phyloP scores from a whole-genome alignment of 1,140 invertebrate genomes.

The Pantala flavescens region DNA sequence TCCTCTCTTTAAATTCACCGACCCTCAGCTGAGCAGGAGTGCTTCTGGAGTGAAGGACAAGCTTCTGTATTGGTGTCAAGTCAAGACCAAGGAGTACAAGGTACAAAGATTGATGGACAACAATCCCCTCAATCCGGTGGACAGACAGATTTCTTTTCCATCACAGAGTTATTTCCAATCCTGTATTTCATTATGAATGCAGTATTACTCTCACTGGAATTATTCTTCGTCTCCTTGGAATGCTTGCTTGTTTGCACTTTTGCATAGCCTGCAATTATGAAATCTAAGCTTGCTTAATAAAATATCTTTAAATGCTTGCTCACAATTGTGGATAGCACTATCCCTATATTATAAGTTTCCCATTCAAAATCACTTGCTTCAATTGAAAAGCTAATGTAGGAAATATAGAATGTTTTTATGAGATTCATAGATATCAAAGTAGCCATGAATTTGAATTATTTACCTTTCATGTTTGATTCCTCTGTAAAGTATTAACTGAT shows the following conservation, averaged over 20 bases:
- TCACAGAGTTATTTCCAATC: constrained; percentile 16
- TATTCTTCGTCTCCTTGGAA: background rate
- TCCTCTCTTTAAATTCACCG: constrained; percentile 74
- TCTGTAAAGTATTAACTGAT: no score
- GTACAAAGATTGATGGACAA: constrained; percentile 39
- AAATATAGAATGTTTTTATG: no score
- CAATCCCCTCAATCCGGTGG: background rate
- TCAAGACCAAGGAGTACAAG: constrained; percentile 92
- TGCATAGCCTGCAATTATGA: background rate
- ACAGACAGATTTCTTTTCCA: background rate
- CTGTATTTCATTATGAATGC: background rate
- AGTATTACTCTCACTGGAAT: background rate
- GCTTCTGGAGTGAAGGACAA: constrained; percentile 91
- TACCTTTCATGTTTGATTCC: no score
- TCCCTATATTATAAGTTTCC: no score
- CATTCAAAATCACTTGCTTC: no score
- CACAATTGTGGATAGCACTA: no score
- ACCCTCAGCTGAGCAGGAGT: constrained; percentile 71
- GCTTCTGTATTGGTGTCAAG: constrained; percentile 89
- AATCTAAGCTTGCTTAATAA: background rate
- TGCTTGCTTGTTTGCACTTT: constrained; percentile 1
- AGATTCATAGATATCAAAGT: no score
- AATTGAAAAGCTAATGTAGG: no score
- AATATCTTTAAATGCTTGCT: background rate
- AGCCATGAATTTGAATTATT: no score